Evolutionary conservation across 2,888 invertebrate species (phyloP).

Genomic region (Hydraecia micacea): DNA sequence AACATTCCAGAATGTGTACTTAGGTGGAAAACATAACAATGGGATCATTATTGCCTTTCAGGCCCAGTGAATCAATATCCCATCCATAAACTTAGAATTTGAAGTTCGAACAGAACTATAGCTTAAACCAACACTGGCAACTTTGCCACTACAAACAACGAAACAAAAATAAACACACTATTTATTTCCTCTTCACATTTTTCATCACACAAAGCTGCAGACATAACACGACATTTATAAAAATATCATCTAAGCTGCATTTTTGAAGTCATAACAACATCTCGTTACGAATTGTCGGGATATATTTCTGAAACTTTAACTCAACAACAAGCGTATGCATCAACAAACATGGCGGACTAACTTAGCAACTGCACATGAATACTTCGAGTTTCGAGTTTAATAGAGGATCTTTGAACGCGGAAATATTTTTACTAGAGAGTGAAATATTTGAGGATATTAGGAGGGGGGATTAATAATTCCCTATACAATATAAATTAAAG

Average conservation of each 20-base stretch:
- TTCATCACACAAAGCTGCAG: conserved; percentile 20
- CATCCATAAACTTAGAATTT: too few relatives aligned
- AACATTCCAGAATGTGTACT: not conserved
- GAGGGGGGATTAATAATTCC: not conserved
- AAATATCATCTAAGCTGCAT: conserved; percentile 39
- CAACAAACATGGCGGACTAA: conserved; percentile 42
- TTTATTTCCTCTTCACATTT: conserved; percentile 12
- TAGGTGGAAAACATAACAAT: not conserved
- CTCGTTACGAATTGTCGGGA: conserved; percentile 52
- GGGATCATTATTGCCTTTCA: not conserved
- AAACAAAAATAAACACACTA: conserved; percentile 1
- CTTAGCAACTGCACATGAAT: conserved; percentile 39
- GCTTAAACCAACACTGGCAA: too few relatives aligned
- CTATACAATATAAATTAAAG: too few relatives aligned
- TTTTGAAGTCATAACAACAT: conserved; percentile 58
- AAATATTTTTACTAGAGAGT: conserved; percentile 12
- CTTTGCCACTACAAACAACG: not conserved
- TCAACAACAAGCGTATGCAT: conserved; percentile 43
- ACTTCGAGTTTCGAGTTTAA: conserved; percentile 30
- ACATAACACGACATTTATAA: conserved; percentile 18
- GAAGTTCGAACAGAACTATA: not conserved
- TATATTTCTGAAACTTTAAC: conserved; percentile 53
- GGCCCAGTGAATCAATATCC: not conserved
- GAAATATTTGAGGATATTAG: not conserved
- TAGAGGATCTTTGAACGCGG: not conserved